Conservation (phyloP, 2,113 vertebrate genomes). For the Malaclemys terrapin region DNA sequence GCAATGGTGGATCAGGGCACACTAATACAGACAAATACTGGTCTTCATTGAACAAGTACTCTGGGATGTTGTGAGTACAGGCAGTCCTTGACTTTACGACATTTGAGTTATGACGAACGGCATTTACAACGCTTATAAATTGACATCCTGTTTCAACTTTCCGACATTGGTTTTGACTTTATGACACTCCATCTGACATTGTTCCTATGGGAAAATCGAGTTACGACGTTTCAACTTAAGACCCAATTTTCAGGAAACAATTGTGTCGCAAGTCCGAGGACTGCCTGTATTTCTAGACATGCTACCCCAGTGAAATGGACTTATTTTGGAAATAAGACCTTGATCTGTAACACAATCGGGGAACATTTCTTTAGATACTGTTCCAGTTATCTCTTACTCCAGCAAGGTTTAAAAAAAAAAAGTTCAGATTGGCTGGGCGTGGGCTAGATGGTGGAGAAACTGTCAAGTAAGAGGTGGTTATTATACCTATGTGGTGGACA, state of each 20-base stretch:
- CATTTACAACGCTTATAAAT: too few relatives aligned
- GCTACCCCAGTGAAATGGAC: background rate
- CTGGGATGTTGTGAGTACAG: background rate
- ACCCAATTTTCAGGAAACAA: too few relatives aligned
- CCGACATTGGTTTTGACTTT: too few relatives aligned
- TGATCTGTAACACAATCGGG: background rate
- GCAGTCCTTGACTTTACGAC: too few relatives aligned
- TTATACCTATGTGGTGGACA: rapidly evolving
- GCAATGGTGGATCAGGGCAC: background rate
- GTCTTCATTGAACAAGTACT: background rate
- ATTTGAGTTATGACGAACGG: too few relatives aligned
- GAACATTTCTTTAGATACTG: background rate
- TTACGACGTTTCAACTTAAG: too few relatives aligned
- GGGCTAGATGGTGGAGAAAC: background rate
- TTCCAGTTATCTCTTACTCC: background rate
- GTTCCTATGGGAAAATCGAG: too few relatives aligned
- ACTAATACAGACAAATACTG: background rate
- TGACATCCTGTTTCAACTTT: too few relatives aligned
- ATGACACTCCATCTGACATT: too few relatives aligned
- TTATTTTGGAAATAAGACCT: background rate
- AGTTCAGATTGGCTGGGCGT: background rate
- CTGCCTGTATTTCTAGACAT: background rate
- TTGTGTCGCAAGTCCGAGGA: too few relatives aligned
- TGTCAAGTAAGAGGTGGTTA: background rate
- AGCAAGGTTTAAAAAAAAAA: background rate